Conservation (phyloP, 2,113 vertebrate genomes). For the Delphinapterus leucas region DNA sequence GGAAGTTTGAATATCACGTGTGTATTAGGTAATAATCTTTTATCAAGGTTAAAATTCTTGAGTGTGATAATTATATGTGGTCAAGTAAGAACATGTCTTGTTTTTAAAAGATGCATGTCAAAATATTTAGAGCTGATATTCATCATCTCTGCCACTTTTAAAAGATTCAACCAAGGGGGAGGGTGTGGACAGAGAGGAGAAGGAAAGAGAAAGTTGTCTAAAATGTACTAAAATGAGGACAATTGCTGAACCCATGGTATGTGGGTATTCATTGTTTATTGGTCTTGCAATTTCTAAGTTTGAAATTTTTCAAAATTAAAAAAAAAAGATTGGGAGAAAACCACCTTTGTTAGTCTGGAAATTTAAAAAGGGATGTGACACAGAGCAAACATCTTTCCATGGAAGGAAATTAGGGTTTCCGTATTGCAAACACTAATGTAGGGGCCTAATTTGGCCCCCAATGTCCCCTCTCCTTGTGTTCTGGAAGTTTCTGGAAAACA, state of each 20-base stretch:
- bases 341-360: neutral
- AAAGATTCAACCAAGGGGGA: neutral
- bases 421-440: neutral
- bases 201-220: neutral
- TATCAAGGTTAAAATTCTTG: neutral
- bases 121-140: neutral
- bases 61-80: neutral
- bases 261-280: neutral
- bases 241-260: fast-evolving
- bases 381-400: neutral
- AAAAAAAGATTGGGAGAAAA: neutral
- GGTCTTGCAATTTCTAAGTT: neutral
- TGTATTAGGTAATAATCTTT: neutral
- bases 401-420: neutral
- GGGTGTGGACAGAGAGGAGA: neutral
- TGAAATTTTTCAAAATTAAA: neutral
- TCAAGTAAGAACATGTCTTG: neutral
- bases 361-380: neutral
- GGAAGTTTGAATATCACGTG: neutral
- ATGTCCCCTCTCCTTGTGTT: neutral
- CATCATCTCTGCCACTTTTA: neutral
- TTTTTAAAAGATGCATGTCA: neutral
- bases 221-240: neutral
- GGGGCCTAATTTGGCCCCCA: neutral
- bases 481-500: neutral